Evolutionary conservation across 1,140 invertebrate genomes (phyloP).

Genomic region (Ectropis grisescens): DNA sequence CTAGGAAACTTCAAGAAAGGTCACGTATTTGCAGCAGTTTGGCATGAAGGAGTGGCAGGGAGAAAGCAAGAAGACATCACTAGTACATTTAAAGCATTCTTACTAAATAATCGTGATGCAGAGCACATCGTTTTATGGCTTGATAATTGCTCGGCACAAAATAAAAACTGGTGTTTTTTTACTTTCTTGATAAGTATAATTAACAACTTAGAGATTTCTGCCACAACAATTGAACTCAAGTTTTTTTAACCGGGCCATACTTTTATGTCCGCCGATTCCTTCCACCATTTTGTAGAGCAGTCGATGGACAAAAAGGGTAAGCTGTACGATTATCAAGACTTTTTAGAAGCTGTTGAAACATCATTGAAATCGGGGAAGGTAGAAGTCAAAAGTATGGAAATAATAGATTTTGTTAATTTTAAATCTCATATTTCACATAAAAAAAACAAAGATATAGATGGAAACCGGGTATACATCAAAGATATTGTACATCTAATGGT

Average conservation of each 20-base stretch:
- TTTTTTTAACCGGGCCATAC: slow-evolving; percentile 11
- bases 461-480: too few species aligned
- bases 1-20: slow-evolving; percentile 5
- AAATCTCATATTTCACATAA: too few species aligned
- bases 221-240: slow-evolving; percentile 2
- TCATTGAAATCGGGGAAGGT: neutral
- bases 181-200: slow-evolving; percentile 14
- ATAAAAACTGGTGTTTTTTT: slow-evolving; percentile 30
- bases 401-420: too few species aligned
- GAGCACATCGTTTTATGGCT: slow-evolving; percentile 18
- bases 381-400: too few species aligned
- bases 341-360: slow-evolving; percentile 2
- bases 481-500: too few species aligned
- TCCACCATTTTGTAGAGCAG: slow-evolving; percentile 10
- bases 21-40: slow-evolving; percentile 8
- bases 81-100: slow-evolving; percentile 3
- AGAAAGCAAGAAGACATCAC: slow-evolving; percentile 9
- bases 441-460: too few species aligned
- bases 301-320: slow-evolving; percentile 4
- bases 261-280: slow-evolving; percentile 9
- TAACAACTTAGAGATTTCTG: slow-evolving; percentile 1
- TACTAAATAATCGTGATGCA: slow-evolving; percentile 3
- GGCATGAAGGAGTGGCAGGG: slow-evolving; percentile 10
- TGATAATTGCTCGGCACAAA: slow-evolving; percentile 21
- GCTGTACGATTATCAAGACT: slow-evolving; percentile 6